Evolutionary conservation across 2,113 vertebrate species (phyloP).

Genomic region (Pluvialis apricaria): DNA sequence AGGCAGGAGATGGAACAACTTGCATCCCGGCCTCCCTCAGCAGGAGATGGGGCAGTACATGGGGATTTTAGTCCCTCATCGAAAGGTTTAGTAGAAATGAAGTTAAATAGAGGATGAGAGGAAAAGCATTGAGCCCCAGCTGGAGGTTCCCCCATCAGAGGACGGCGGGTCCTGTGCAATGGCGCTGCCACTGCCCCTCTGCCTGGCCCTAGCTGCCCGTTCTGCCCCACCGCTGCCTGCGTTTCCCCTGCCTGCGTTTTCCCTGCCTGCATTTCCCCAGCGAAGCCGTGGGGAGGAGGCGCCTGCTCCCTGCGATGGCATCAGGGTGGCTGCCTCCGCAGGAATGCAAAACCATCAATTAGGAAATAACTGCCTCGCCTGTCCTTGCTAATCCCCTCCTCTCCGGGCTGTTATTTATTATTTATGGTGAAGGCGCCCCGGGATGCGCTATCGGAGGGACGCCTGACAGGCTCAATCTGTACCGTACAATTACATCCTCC

Average conservation of each 20-base stretch:
- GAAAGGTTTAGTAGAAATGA: neutral
- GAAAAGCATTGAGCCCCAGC: accelerated
- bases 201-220: neutral
- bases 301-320: neutral
- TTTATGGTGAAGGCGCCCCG: neutral
- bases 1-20: neutral
- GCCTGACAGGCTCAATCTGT: slow-evolving; percentile 10
- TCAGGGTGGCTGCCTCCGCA: neutral
- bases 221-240: neutral
- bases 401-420: slow-evolving; percentile 23
- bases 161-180: neutral
- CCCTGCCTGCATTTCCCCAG: neutral
- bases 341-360: slow-evolving; percentile 14
- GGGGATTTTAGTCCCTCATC: neutral
- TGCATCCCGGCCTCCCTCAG: neutral
- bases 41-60: accelerated
- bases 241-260: neutral
- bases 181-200: neutral
- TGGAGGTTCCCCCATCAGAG: neutral
- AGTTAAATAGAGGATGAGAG: neutral
- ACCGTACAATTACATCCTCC: neutral
- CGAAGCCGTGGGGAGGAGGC: neutral
- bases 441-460: neutral
- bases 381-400: slow-evolving; percentile 33
- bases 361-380: slow-evolving; percentile 1